Evolutionary conservation across 2,113 vertebrate species (phyloP).

Genomic region (Scalopus aquaticus): DNA sequence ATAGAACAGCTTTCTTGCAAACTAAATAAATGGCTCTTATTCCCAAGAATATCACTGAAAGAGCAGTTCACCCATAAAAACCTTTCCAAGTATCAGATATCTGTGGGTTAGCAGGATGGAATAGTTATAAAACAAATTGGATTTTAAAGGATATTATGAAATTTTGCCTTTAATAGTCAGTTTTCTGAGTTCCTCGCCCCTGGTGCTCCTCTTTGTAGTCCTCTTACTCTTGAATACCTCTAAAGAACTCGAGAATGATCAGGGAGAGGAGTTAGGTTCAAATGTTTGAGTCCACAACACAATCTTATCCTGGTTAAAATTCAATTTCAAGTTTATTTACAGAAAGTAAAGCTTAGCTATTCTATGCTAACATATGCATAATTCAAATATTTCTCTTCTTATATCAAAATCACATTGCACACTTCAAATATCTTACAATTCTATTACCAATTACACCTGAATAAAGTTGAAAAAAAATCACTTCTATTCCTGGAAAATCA

Average conservation of each 20-base stretch:
- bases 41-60: conserved; percentile 34
- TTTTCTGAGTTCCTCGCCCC: neutral
- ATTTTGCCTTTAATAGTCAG: neutral
- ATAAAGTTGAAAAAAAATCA: neutral
- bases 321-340: neutral
- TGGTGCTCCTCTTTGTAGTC: neutral
- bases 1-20: neutral
- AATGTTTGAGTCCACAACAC: neutral
- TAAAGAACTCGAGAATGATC: neutral
- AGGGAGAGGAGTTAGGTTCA: neutral
- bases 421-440: neutral
- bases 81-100: neutral
- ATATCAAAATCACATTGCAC: neutral
- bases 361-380: neutral
- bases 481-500: neutral
- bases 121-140: conserved; percentile 34
- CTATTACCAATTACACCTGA: neutral
- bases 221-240: neutral
- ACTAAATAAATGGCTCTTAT: conserved; percentile 45
- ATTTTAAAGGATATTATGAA: neutral
- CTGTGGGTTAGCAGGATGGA: conserved; percentile 24
- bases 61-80: neutral
- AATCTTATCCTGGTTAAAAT: neutral
- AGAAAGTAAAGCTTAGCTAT: neutral
- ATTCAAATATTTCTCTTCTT: neutral